These are phyloP conservation scores for Porites evermanni DNA, from an alignment of 92 coral and sea anemone genomes.

Conservation along the genomic window DNA sequence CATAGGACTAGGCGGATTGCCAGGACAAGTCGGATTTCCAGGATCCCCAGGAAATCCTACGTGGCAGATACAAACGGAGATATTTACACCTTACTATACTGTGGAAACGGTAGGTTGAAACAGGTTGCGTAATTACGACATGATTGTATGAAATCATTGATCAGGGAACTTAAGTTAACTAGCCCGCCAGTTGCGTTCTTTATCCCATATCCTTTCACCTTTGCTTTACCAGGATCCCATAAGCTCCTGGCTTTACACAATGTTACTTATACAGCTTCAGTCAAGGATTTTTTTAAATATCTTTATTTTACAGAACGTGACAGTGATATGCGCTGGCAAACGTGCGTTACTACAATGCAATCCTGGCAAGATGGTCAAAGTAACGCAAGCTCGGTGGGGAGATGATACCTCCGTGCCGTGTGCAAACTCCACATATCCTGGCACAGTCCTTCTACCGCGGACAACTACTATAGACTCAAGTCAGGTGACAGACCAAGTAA, in stretches of 20 bases:
- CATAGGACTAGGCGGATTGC: constrained; percentile 74
- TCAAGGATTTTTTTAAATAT: not conserved
- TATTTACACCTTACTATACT: constrained; percentile 31
- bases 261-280: not conserved
- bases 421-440: constrained; percentile 65
- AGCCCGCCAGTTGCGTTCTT: too few relatives aligned
- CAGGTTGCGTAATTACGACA: not conserved
- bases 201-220: too few relatives aligned
- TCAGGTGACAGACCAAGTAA: constrained; percentile 68
- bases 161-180: not conserved
- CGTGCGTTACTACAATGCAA: constrained; percentile 68
- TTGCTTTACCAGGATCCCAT: too few relatives aligned
- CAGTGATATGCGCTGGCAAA: constrained; percentile 83
- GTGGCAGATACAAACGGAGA: constrained; percentile 36
- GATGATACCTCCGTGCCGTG: constrained; percentile 84
- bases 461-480: constrained; percentile 70
- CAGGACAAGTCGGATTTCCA: constrained; percentile 79
- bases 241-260: too few relatives aligned
- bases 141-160: not conserved
- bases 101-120: constrained; percentile 54
- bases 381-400: constrained; percentile 92
- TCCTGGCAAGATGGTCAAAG: constrained; percentile 72
- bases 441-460: constrained; percentile 56
- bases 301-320: constrained; percentile 57
- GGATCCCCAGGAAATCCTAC: constrained; percentile 70